A percentile compares a stretch with the other conserved stretches of the same genome.
phyloP scores from a whole-genome alignment of 2,797 vertebrate species.

The Falco naumanni region DNA sequence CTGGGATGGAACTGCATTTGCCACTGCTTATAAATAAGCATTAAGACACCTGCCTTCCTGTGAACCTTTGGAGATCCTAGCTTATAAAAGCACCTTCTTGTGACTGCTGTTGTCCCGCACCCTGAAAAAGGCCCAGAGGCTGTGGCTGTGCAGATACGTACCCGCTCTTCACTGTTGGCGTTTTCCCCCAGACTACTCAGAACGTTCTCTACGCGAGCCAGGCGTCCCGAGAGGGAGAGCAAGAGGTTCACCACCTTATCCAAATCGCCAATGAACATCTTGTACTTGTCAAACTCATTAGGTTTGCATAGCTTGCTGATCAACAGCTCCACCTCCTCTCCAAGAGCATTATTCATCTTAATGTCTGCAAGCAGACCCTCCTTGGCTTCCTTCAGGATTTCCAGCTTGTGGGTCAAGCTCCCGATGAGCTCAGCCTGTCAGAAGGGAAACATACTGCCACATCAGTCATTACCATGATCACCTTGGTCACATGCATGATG shows the following conservation, averaged over 20 bases:
- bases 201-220: conserved; percentile 88
- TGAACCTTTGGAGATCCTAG: background rate
- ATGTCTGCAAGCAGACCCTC: conserved; percentile 84
- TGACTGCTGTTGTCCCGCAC: background rate
- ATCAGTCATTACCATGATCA: background rate
- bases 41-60: background rate
- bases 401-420: conserved; percentile 83
- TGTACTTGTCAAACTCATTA: conserved; percentile 94
- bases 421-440: conserved; percentile 87
- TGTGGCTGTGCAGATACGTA: conserved; percentile 64
- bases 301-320: conserved; percentile 87
- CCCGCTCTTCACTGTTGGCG: conserved; percentile 83
- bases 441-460: conserved; percentile 12
- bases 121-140: background rate
- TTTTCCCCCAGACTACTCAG: conserved; percentile 80
- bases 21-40: rapidly evolving
- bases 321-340: conserved; percentile 81
- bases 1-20: background rate
- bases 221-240: conserved; percentile 91
- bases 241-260: conserved; percentile 96
- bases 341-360: conserved; percentile 81
- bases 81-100: background rate
- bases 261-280: conserved; percentile 93
- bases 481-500: background rate
- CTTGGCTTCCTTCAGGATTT: conserved; percentile 84